Evolutionary conservation across 2,888 invertebrate species (phyloP), one percentile per base, ranked within the genome.

Genomic region (Vanessa cardui): DNA sequence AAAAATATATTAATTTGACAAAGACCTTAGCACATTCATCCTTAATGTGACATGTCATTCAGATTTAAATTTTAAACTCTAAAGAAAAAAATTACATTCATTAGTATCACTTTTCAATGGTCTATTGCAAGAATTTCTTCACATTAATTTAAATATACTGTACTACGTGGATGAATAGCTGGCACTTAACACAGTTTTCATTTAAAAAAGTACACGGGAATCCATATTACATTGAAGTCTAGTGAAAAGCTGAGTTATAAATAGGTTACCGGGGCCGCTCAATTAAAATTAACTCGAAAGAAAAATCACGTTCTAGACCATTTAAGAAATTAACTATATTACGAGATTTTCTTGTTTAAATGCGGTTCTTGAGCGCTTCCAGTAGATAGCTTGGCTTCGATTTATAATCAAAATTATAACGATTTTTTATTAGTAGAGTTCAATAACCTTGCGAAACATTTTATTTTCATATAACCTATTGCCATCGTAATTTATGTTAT

Each of bases 271-370:
- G 72, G 52, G 72, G 68, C 52, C 62, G 71, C 66, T 71, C 70
- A 74, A 72, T 71, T 74, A 72, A 71, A 74, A 74, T 72, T 71
- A 71, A 74, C 71, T 64, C 58, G 20, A 64, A 65, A 66, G 73
- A 70, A 74, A 74, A 74, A 72, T 69, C 71, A 64, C 58, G 64
- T 71, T 68, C 39, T 47, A 62, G 59, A 58, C 66, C 66, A 62
- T 66, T 69, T 69, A 66, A 62, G 66, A 69, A 62, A 69, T 69
- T 66, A 59, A 62, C 66, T 64, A 45, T 31, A 63, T 50, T 60
- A 45, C 62, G 18, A 52, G 33, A 52, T 52, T 62, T 66, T 62
- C 58, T 66, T 62, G 39, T 56, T 39, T 26, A 52, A 62, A 52
- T 44, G 45, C 26, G 62, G 50, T 52, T 54, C 52, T 52, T 45